These are phyloP conservation scores for Staurois parvus DNA, from an alignment of 2,797 vertebrate species.

Conservation along the genomic window DNA sequence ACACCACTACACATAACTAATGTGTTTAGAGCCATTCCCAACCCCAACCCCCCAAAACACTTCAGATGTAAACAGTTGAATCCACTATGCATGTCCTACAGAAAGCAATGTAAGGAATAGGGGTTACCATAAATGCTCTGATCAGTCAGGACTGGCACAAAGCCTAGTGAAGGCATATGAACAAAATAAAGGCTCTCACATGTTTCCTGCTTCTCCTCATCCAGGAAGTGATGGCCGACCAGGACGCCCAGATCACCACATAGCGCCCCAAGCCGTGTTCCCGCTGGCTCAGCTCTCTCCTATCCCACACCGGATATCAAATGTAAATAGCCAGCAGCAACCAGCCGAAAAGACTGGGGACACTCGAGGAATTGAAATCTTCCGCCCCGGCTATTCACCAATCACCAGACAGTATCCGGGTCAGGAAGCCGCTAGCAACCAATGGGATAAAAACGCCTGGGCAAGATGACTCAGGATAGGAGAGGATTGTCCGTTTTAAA, in stretches of 20 bases:
- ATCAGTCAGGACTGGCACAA: too few species aligned
- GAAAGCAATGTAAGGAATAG: too few species aligned
- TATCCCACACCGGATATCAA: not conserved
- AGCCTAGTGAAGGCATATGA: too few species aligned
- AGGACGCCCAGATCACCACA: not conserved
- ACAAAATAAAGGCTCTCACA: not conserved
- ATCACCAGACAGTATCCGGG: slow-evolving; percentile 9
- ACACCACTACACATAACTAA: too few species aligned
- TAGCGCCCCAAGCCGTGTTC: not conserved
- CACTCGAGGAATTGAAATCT: slow-evolving; percentile 39
- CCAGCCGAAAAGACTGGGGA: not conserved
- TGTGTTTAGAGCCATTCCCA: too few species aligned
- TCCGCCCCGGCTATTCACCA: slow-evolving; percentile 31
- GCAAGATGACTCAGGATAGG: not conserved
- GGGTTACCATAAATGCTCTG: too few species aligned
- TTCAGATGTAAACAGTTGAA: too few species aligned
- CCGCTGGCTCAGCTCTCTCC: not conserved
- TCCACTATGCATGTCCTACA: too few species aligned
- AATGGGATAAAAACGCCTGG: not conserved
- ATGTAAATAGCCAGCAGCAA: not conserved
- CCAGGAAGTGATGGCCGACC: not conserved
- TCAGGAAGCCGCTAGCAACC: not conserved
- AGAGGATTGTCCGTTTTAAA: slow-evolving; percentile 30
- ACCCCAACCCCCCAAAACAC: too few species aligned
- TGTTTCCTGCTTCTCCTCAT: not conserved